A percentile compares a stretch with the other conserved stretches of the same genome.
These are phyloP conservation scores for Eulemur albifrons DNA, from an alignment of 2,797 vertebrate genomes.

Conservation along the genomic window DNA sequence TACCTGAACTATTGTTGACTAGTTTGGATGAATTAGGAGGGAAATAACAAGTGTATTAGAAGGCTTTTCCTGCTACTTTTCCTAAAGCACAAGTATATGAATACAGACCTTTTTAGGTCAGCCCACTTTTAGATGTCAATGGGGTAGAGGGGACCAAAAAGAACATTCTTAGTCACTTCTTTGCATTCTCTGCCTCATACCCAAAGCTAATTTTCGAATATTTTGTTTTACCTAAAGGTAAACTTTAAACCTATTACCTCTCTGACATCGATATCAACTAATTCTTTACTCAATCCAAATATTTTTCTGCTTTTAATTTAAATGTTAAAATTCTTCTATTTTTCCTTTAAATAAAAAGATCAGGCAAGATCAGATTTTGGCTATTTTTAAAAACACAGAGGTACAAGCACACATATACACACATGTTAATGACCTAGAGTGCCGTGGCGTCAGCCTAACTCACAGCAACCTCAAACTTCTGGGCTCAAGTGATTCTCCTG, in stretches of 20 bases:
- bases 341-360: neutral
- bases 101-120: neutral
- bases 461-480: too few species aligned
- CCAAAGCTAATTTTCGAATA: neutral
- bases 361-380: neutral
- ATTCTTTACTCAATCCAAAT: neutral
- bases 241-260: neutral
- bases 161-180: neutral
- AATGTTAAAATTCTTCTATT: neutral
- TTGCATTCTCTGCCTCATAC: neutral
- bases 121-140: neutral
- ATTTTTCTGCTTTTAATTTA: neutral
- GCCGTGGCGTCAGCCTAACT: too few species aligned
- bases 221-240: neutral
- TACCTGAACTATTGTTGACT: neutral
- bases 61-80: neutral
- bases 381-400: neutral
- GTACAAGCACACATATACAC: neutral
- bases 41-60: neutral
- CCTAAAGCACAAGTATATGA: neutral
- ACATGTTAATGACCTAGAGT: neutral
- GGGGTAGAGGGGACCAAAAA: neutral
- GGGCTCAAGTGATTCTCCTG: too few species aligned
- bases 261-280: neutral
- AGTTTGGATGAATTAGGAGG: neutral